Evolutionary conservation across 30 jellyfish, hydroid and myxozoan species (phyloP).

Genomic region (Catostylus mosaicus): DNA sequence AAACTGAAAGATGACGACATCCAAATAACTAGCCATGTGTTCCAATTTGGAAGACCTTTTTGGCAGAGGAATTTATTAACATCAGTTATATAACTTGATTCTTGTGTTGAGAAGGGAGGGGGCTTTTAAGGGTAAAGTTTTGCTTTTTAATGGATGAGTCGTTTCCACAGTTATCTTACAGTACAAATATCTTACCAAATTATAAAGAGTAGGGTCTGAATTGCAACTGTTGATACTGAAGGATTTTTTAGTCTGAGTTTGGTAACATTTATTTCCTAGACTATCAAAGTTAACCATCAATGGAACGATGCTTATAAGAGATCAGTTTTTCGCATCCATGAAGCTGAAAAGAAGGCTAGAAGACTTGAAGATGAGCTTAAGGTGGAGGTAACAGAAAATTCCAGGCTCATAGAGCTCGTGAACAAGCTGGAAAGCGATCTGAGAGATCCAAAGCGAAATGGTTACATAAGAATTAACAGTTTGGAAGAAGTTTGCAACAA

Average conservation of each 20-base stretch:
- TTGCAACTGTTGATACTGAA: neutral
- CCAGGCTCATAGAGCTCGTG: slow-evolving; percentile 11
- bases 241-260: neutral
- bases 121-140: too few species aligned
- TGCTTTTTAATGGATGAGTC: too few species aligned
- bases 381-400: slow-evolving; percentile 37
- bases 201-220: neutral
- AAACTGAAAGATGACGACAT: too few species aligned
- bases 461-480: slow-evolving; percentile 25
- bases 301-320: slow-evolving; percentile 46
- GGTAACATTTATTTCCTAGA: too few species aligned
- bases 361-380: slow-evolving; percentile 40
- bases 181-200: too few species aligned
- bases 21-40: too few species aligned
- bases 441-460: too few species aligned
- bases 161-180: neutral
- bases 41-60: too few species aligned
- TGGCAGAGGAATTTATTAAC: too few species aligned
- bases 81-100: too few species aligned
- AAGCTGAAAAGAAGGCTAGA: slow-evolving; percentile 23
- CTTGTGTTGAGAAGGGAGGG: too few species aligned
- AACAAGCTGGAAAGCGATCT: slow-evolving; percentile 25
- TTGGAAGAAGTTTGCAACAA: slow-evolving; percentile 44
- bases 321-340: slow-evolving; percentile 20
- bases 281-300: slow-evolving; percentile 53